Base-by-base conservation (phyloP, 1,140 invertebrate genomes). In the Drosophila tsacasi region DNA sequence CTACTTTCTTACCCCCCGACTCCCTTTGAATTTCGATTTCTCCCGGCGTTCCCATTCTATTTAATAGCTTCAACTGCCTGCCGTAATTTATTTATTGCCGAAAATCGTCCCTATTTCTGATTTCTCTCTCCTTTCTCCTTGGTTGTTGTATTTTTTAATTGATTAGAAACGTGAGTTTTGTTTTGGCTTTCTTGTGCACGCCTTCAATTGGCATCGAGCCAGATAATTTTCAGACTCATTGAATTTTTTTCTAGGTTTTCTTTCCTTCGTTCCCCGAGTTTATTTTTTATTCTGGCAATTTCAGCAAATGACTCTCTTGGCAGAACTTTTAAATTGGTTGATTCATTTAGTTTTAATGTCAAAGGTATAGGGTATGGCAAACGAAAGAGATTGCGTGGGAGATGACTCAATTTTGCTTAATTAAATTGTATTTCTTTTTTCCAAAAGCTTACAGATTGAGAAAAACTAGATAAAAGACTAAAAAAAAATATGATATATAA, bases 221-320 rank as follows among this genome's bases (percentile, higher is more conserved):
- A 78, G 39, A 8, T 69, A 58, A 77, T 78, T 78, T 78, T 78
- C 74, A 78, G 75, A 39, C 74, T 78, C 75, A 78, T 78, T 76
- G 74, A 76, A 67, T 73, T 73, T 60, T 49, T 21, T 60, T 72
- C 21, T 35, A 19, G 21, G 7, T 47, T 69, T 49, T 74, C 40
- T 27, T 21, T 65, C 10, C 19, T 21, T 57, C 32, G 54, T 7
- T 3, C 21, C 37, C 9, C 1, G 54, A 9, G 32, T 63, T 50
- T 75, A 9, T 46, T 37, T 55, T 52, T 50, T 27, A n/a, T 58
- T 66, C 54, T 42, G 44, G 40, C 77, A 79, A 79, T 79, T 79
- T 79, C 57, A 79, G 67, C 55, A 79, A 79, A 79, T 79, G 67
- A 79, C 77, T 79, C 72, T 79, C 47, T 79, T 79, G 77, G 77